Conservation (phyloP, 1,140 invertebrate species). For the Atta cephalotes region DNA sequence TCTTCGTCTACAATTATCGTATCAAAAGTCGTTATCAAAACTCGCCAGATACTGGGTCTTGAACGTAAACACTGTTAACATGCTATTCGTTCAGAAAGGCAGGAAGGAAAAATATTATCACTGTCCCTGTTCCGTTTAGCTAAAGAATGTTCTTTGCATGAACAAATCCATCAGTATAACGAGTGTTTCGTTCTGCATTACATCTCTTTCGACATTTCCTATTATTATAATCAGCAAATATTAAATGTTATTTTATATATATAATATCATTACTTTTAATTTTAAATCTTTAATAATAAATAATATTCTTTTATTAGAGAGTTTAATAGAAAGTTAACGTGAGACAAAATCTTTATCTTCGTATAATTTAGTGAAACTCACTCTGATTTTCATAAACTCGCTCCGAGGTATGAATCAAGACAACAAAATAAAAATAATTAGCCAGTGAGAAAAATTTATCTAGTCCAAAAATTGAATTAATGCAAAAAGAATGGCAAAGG, state of each 20-base stretch:
- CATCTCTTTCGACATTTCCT: neutral
- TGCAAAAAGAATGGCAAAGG: conserved; percentile 50
- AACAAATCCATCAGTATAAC: conserved; percentile 62
- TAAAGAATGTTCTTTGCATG: conserved; percentile 36
- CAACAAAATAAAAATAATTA: conserved; percentile 1
- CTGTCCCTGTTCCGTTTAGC: conserved; percentile 57
- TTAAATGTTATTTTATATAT: neutral
- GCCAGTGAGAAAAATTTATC: neutral
- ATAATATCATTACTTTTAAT: neutral
- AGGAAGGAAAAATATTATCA: conserved; percentile 76
- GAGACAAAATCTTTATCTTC: too few species aligned
- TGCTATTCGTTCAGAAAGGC: conserved; percentile 37
- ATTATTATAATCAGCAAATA: neutral
- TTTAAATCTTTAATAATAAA: neutral
- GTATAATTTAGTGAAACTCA: neutral
- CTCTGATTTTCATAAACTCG: neutral
- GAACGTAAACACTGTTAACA: conserved; percentile 56
- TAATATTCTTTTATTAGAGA: neutral
- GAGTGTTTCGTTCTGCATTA: conserved; percentile 24
- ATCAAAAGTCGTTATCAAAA: conserved; percentile 55
- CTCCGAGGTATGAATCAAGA: neutral
- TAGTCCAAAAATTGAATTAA: neutral
- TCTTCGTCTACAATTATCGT: neutral
- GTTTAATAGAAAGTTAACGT: neutral
- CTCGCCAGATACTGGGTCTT: conserved; percentile 61